Evolutionary conservation across 2,797 vertebrate genomes (phyloP), one percentile per base, ranked within the genome.

Genomic region (Alosa sapidissima): DNA sequence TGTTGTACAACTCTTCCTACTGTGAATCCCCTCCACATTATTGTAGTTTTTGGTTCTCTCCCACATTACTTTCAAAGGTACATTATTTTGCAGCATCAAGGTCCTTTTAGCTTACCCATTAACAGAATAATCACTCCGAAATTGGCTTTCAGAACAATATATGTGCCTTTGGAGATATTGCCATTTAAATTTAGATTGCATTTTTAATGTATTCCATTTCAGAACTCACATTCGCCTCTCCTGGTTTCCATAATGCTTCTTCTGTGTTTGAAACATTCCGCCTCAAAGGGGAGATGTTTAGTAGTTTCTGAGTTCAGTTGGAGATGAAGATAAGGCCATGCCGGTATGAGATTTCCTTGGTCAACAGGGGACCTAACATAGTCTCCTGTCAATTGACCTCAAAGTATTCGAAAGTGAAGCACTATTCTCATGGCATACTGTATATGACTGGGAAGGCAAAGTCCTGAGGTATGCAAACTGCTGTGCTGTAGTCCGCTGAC

Each of bases 171-270:
- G 82, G 86, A 90, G 89, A 88, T 88, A 86, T 88, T 89, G 82
- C 88, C 85, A 89, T 89, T 91, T 91, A 89, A 91, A 91, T 89
- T 82, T 87, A 91, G 85, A 89, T 91, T 89, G 87, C 86, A 49
- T 87, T 89, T 90, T 88, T 89, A 88, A 91, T 89, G 83, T 89
- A 89, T 91, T 91, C 88, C 85, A 88, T 88, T 88, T 86, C 86
- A 85, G 72, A 82, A 60, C 83, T 84, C 86, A 83, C 86, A 86
- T 88, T 87, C 87, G 78, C 84, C 85, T 87, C 36, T 49, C 62
- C 65, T 87, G 83, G 86, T 89, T 88, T 87, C 82, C 83, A 85
- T 85, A 87, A 87, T 85, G 28, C 82, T 36, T 81, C 78, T 33
- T 41, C 72, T 78, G 19, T 47, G 16, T 78, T 78, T 78, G 72